phyloP scores from a whole-genome alignment of 1,140 invertebrate species.

The Anoplolepis gracilipes region DNA sequence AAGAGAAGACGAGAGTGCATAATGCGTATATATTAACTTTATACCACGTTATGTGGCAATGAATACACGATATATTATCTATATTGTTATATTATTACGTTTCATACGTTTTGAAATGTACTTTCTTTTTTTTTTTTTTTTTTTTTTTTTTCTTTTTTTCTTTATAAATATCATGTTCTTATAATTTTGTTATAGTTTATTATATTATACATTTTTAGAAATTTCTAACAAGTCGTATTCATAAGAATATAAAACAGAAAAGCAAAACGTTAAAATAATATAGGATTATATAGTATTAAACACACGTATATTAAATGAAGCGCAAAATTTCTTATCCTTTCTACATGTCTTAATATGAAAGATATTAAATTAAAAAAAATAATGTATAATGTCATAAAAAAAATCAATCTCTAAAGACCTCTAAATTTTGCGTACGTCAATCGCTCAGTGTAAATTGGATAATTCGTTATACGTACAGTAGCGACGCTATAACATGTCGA shows the following conservation, averaged over 20 bases:
- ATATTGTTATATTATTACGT: constrained; percentile 2
- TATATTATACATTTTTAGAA: too few relatives aligned
- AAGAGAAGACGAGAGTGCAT: constrained; percentile 13
- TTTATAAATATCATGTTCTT: neutral
- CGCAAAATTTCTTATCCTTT: neutral
- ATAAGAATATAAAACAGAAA: too few relatives aligned
- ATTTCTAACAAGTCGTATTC: too few relatives aligned
- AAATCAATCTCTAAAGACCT: neutral
- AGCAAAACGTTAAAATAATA: neutral
- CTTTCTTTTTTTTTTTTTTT: too few relatives aligned
- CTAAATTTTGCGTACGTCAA: neutral
- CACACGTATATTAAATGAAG: neutral
- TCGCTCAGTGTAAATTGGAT: neutral
- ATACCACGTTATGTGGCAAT: neutral
- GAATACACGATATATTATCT: neutral
- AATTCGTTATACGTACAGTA: neutral
- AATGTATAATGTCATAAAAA: neutral
- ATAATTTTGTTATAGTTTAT: too few relatives aligned
- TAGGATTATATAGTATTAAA: neutral
- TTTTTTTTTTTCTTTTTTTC: too few relatives aligned
- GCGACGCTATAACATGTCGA: constrained; percentile 43
- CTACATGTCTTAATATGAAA: neutral
- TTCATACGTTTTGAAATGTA: neutral
- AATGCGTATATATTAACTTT: constrained; percentile 19
- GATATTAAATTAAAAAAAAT: neutral